phyloP scores from a whole-genome alignment of 2,113 vertebrate genomes.

The Takifugu bimaculatus region DNA sequence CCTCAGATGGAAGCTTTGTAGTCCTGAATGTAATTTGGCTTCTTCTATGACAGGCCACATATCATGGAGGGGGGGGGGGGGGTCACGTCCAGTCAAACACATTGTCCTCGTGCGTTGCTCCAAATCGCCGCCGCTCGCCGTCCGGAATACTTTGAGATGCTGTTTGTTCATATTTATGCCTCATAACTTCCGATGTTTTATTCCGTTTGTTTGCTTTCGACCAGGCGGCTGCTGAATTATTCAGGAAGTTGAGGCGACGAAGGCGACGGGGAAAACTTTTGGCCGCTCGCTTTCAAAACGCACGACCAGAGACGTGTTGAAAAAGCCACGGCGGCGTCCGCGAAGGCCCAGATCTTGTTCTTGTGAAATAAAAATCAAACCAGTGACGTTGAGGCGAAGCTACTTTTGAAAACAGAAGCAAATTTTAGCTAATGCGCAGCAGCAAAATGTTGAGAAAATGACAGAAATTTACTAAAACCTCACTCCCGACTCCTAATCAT shows the following conservation, averaged over 20 bases:
- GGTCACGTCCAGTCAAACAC: conserved; percentile 37
- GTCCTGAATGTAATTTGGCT: conserved; percentile 40
- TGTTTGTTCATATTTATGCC: conserved; percentile 63
- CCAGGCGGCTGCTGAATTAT: conserved; percentile 56
- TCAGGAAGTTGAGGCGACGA: conserved; percentile 44
- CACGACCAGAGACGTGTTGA: background rate
- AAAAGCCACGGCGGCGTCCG: too few relatives aligned
- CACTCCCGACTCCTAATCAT: too few relatives aligned
- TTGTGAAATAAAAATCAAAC: too few relatives aligned
- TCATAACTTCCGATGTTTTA: conserved; percentile 59
- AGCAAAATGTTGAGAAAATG: too few relatives aligned
- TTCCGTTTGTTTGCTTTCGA: conserved; percentile 60
- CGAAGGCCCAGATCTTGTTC: background rate
- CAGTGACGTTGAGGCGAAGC: too few relatives aligned
- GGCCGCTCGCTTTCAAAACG: conserved; percentile 9
- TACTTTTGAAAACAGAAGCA: too few relatives aligned
- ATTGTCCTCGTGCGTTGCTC: conserved; percentile 53
- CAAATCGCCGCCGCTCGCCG: conserved; percentile 16
- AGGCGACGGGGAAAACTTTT: conserved; percentile 40
- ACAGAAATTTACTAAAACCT: too few relatives aligned
- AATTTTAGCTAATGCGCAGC: too few relatives aligned
- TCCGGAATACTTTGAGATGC: conserved; percentile 47
- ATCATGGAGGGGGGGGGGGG: conserved; percentile 26
- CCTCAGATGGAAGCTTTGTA: conserved; percentile 55
- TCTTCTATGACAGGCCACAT: conserved; percentile 54